These are phyloP conservation scores for Rousettus madagascariensis DNA, from an alignment of 2,797 vertebrate genomes.

Conservation along the genomic window DNA sequence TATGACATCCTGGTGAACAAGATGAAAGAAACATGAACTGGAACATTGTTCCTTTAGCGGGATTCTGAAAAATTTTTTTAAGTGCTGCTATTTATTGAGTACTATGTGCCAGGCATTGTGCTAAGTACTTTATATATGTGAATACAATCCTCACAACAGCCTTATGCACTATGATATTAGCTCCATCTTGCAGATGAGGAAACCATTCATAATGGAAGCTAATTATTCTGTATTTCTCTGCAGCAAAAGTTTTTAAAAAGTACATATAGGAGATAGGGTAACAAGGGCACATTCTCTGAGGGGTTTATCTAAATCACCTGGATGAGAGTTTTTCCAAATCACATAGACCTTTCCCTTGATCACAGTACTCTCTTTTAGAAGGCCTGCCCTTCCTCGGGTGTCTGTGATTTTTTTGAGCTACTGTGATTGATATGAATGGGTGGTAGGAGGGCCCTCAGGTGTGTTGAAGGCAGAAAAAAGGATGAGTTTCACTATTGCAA, in stretches of 20 bases:
- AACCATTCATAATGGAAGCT: background rate
- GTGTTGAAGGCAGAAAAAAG: background rate
- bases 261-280: background rate
- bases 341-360: background rate
- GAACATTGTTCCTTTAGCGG: constrained; percentile 8
- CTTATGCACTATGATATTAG: background rate
- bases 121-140: background rate
- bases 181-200: background rate
- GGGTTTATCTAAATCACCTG: background rate
- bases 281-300: background rate
- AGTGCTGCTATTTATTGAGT: background rate
- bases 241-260: constrained; percentile 19
- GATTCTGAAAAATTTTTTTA: constrained; percentile 9
- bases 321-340: background rate
- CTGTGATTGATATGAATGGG: background rate
- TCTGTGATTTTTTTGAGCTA: background rate
- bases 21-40: background rate
- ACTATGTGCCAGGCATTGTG: background rate
- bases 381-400: background rate
- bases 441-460: background rate
- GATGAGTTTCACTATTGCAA: background rate
- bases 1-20: constrained; percentile 2
- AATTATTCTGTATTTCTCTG: background rate
- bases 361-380: background rate
- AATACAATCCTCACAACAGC: background rate